Conservation (phyloP, 2,113 vertebrate species). For the Grus americana region DNA sequence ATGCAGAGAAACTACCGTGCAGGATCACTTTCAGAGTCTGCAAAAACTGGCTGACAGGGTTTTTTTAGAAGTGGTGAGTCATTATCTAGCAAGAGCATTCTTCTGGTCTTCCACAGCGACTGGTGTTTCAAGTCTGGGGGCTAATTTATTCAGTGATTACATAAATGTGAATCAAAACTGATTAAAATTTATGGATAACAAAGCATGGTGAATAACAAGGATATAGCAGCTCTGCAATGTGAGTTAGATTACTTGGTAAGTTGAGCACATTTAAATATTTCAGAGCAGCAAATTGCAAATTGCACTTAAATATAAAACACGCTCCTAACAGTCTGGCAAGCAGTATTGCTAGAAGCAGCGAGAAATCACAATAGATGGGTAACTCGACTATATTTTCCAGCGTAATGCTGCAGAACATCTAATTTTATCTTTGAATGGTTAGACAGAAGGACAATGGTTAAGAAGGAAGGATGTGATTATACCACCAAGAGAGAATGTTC, state of each 20-base stretch:
- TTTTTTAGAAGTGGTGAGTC: neutral
- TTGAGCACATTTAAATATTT: neutral
- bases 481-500: neutral
- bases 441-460: neutral
- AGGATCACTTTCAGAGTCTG: fast-evolving
- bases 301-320: neutral
- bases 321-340: neutral
- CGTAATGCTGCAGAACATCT: neutral
- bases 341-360: fast-evolving
- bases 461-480: neutral
- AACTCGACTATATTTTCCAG: neutral
- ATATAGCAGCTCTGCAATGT: neutral
- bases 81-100: neutral
- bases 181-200: neutral
- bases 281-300: neutral
- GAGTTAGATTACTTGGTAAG: neutral
- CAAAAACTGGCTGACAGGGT: neutral
- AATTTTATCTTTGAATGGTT: neutral
- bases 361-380: neutral
- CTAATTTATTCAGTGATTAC: neutral
- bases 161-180: neutral
- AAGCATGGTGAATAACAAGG: neutral
- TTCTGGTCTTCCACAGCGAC: neutral
- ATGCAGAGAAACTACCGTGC: neutral
- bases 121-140: neutral